Evolutionary conservation across 2,797 vertebrate species (phyloP), one percentile per base, ranked within the genome.

Genomic region (Pogoniulus pusillus): DNA sequence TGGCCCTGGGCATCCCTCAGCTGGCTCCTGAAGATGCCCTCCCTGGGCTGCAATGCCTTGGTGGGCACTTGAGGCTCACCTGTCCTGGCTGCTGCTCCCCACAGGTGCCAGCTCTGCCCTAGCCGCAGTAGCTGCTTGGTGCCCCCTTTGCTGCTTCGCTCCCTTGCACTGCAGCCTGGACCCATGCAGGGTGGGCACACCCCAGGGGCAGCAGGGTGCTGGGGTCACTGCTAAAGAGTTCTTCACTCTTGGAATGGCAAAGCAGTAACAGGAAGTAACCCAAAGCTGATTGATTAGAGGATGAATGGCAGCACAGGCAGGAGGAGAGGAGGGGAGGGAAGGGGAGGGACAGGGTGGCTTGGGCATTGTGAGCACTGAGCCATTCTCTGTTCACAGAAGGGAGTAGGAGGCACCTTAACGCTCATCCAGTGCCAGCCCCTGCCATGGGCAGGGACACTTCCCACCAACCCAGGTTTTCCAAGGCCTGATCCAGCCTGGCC

Each of bases 321-420:
- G 29, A 35, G 27, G 24, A 13, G 27, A 27, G 37, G 29, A 35
- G 27, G 19, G 13, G 27, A 27, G 22, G 57, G 2, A 0, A 9
- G 0, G 9, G 1, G 55, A n/a, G 15, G 2, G 9, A n/a, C n/a
- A n/a, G n/a, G n/a, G n/a, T n/a, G n/a, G n/a, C n/a, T n/a, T 1
- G 3, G 27, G 20, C 32, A 2, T 1, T 13, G 1, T 2, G 1
- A 30, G 22, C 4, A 0, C 53, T 0, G 16, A 34, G 34, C 30
- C 1, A 0, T 45, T 19, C 11, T 24, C 20, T 12, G 16, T 12
- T 26, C 34, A 45, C 43, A 45, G 43, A 43, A 9, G 18, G 43
- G 43, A 43, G 54, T 55, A 10, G n/a, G 41, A 8, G 4, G 3
- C 20, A 12, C 26, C 30, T 73, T 58, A 4, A 70, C n/a, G 43